phyloP scores from a whole-genome alignment of 2,797 vertebrate species.

The Phataginus tricuspis region DNA sequence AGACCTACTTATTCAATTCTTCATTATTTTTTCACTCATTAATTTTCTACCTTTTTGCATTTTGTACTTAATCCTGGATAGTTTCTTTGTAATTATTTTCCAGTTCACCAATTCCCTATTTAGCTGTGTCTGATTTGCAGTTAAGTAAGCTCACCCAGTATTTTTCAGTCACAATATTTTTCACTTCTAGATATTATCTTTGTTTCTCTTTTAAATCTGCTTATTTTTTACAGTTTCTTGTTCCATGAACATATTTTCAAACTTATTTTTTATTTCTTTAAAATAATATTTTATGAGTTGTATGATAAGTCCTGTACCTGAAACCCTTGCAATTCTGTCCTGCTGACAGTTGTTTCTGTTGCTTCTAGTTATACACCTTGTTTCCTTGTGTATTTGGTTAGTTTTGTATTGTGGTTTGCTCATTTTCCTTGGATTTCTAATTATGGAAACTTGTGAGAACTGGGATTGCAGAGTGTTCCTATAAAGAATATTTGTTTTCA shows the following conservation, averaged over 20 bases:
- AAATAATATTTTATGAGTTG: not conserved
- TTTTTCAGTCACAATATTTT: not conserved
- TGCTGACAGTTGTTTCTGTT: not conserved
- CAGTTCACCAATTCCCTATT: not conserved
- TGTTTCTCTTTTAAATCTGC: not conserved
- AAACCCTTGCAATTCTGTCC: not conserved
- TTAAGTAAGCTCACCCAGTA: not conserved
- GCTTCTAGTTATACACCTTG: not conserved
- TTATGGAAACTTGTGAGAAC: slow-evolving; percentile 3
- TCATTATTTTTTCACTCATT: not conserved
- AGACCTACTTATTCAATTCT: not conserved
- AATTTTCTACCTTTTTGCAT: not conserved
- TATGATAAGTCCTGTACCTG: not conserved
- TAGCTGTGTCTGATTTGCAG: slow-evolving; percentile 1
- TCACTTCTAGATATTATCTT: not conserved
- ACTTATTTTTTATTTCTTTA: not conserved
- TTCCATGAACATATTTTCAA: not conserved
- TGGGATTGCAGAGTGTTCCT: not conserved
- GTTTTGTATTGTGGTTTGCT: not conserved
- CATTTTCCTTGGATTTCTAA: slow-evolving; percentile 21
- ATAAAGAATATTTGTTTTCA: slow-evolving; percentile 26
- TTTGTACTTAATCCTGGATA: not conserved
- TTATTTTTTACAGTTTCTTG: not conserved
- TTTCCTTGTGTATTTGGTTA: not conserved
- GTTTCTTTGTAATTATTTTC: not conserved